Conservation (phyloP, 2,113 vertebrate species). For the Charina bottae region DNA sequence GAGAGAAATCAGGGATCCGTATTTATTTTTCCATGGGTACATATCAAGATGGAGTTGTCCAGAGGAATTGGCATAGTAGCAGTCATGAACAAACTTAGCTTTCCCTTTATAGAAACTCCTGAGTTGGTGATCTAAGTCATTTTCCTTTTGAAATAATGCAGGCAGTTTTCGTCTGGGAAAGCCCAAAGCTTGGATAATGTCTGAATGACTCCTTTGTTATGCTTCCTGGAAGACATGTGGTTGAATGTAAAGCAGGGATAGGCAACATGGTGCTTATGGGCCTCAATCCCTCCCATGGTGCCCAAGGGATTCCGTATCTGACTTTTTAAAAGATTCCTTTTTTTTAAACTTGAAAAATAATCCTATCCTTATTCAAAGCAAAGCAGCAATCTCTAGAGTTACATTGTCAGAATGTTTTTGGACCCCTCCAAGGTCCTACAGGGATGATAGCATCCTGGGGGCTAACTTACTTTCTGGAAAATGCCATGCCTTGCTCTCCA, state of each 20-base stretch:
- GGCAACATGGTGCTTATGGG: neutral
- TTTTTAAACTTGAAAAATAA: neutral
- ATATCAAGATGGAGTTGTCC: conserved; percentile 46
- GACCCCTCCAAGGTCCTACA: neutral
- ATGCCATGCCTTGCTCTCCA: neutral
- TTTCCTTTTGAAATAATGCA: neutral
- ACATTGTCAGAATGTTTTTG: neutral
- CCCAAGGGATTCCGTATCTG: neutral
- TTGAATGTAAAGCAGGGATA: neutral
- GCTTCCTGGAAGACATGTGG: conserved; percentile 21
- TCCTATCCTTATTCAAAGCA: neutral
- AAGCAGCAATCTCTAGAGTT: neutral
- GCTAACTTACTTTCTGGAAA: neutral
- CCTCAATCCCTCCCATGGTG: neutral
- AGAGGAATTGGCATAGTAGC: neutral
- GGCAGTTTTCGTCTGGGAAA: accelerated
- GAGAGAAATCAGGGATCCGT: conserved; percentile 22
- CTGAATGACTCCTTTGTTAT: neutral
- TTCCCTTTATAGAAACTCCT: neutral
- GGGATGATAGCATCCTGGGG: neutral
- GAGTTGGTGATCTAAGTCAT: conserved; percentile 4
- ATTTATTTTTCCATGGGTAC: conserved; percentile 47
- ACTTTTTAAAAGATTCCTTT: neutral
- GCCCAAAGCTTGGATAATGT: neutral
- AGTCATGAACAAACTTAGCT: neutral